Conservation (phyloP, 2,113 vertebrate species). For the Chloropsis cyanopogon region DNA sequence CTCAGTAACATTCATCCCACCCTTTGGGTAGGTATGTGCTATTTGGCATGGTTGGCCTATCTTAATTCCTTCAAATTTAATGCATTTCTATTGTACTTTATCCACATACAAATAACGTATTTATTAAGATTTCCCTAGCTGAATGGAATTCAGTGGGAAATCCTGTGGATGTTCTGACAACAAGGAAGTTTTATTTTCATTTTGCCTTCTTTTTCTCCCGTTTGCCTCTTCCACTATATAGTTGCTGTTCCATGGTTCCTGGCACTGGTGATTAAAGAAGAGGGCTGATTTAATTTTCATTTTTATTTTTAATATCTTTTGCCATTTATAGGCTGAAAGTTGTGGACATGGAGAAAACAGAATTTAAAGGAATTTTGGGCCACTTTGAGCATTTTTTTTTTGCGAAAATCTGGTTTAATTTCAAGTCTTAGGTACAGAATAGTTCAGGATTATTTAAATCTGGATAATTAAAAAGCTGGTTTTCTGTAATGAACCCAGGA, state of each 20-base stretch:
- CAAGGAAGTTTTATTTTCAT: neutral
- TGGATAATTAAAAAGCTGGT: neutral
- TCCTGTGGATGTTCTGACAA: neutral
- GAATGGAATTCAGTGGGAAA: neutral
- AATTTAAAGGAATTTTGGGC: neutral
- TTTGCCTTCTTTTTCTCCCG: neutral
- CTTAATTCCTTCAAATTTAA: neutral
- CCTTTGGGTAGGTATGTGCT: neutral
- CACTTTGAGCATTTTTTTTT: neutral
- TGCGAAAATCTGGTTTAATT: neutral
- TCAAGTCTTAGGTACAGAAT: neutral
- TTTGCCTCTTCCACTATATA: neutral
- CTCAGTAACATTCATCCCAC: neutral
- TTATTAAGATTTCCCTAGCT: neutral
- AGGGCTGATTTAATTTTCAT: neutral
- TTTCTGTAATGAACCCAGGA: neutral
- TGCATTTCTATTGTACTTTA: neutral
- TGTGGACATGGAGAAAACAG: neutral
- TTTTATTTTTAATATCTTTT: neutral
- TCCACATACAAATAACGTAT: neutral
- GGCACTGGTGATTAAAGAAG: neutral
- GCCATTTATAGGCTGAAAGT: neutral
- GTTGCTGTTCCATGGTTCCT: neutral
- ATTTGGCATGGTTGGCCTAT: neutral
- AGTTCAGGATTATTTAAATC: neutral